phyloP scores from a whole-genome alignment of 2,113 vertebrate species.

The Antennarius striatus region DNA sequence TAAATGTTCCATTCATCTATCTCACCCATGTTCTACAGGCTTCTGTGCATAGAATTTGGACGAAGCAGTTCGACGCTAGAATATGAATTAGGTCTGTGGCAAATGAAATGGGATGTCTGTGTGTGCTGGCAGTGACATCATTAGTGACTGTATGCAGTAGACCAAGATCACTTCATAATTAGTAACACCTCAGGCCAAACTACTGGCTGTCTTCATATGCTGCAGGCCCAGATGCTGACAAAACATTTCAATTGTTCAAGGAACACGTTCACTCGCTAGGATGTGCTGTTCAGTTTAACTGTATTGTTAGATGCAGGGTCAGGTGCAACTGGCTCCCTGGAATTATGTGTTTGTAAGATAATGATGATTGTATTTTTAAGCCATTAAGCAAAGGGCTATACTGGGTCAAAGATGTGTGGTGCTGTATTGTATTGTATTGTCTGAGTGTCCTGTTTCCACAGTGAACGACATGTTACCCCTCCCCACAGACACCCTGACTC shows the following conservation, averaged over 20 bases:
- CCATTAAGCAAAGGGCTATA: slow-evolving; percentile 1
- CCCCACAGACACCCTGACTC: slow-evolving; percentile 18
- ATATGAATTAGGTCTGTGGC: slow-evolving; percentile 72
- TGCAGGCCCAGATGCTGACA: too few species aligned
- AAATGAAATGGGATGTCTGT: slow-evolving; percentile 51
- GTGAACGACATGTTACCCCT: slow-evolving; percentile 42
- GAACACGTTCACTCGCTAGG: too few species aligned
- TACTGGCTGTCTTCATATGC: not conserved
- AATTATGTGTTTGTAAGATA: slow-evolving; percentile 8
- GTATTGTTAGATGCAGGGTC: slow-evolving; percentile 1
- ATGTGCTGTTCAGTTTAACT: not conserved
- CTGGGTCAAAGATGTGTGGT: slow-evolving; percentile 24
- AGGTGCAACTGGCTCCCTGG: slow-evolving; percentile 4
- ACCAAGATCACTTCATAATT: slow-evolving; percentile 54
- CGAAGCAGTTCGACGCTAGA: slow-evolving; percentile 64
- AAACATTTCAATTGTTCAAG: too few species aligned
- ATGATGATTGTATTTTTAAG: slow-evolving; percentile 22
- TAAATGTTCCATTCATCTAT: slow-evolving; percentile 80
- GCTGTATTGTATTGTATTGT: slow-evolving; percentile 38
- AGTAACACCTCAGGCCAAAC: slow-evolving; percentile 17
- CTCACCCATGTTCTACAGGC: slow-evolving; percentile 75
- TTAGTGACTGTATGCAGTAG: slow-evolving; percentile 40
- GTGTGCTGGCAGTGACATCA: slow-evolving; percentile 62
- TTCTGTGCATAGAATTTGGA: slow-evolving; percentile 74
- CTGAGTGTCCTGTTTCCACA: slow-evolving; percentile 58